phyloP scores from a whole-genome alignment of 1,140 invertebrate species.

The Battus philenor region DNA sequence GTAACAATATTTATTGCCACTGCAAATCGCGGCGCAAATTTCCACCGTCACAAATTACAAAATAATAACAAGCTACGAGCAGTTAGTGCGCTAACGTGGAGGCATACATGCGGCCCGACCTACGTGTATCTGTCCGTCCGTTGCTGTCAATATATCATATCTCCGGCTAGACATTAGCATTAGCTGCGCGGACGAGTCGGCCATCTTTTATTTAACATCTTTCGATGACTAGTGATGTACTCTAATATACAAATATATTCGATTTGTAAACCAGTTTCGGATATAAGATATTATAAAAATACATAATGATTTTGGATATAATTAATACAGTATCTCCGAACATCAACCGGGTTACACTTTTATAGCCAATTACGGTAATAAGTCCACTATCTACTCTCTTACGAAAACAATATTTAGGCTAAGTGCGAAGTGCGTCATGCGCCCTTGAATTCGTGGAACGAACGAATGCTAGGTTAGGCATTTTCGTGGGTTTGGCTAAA shows the following conservation, averaged over 20 bases:
- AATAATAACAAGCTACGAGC: conserved; percentile 49
- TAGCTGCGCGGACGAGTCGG: conserved; percentile 39
- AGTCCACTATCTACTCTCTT: too few relatives aligned
- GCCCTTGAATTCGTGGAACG: too few relatives aligned
- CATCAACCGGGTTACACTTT: too few relatives aligned
- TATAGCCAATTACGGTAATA: too few relatives aligned
- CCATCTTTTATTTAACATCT: conserved; percentile 57
- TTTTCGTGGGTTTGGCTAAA: too few relatives aligned
- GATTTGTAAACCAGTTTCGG: too few relatives aligned
- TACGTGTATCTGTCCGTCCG: conserved; percentile 37
- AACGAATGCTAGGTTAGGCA: too few relatives aligned
- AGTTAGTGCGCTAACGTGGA: conserved; percentile 29
- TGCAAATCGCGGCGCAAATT: conserved; percentile 5
- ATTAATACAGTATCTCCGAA: too few relatives aligned
- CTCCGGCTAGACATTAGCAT: conserved; percentile 46
- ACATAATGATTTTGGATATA: too few relatives aligned
- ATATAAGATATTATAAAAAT: too few relatives aligned
- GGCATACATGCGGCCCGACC: conserved; percentile 24
- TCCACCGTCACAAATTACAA: conserved; percentile 45
- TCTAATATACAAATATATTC: neutral
- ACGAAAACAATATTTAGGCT: too few relatives aligned
- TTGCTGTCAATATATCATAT: conserved; percentile 64
- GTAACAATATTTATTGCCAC: conserved; percentile 10
- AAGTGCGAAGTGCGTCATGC: too few relatives aligned
- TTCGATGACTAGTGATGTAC: conserved; percentile 17